Percentiles rank a stretch among this genome's conserved stretches.
phyloP scores from a whole-genome alignment of 2,797 vertebrate genomes.

The Paguma larvata region DNA sequence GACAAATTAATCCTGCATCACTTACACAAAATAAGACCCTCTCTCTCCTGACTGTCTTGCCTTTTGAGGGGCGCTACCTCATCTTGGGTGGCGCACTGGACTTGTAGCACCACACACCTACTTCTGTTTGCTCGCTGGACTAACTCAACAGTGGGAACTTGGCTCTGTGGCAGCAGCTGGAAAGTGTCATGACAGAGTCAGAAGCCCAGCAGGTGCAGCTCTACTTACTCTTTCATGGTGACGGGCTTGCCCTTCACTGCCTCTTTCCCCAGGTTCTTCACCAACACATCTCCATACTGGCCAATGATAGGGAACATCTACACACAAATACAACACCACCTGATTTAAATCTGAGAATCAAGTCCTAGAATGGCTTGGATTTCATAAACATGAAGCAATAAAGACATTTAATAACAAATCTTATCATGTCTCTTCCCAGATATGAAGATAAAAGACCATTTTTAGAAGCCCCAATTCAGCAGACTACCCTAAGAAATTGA shows the following conservation, averaged over 20 bases:
- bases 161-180: not conserved
- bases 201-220: not conserved
- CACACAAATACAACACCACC: not conserved
- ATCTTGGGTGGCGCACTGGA: not conserved
- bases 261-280: constrained; percentile 19
- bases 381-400: not conserved
- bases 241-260: constrained; percentile 79
- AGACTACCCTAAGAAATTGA: not conserved
- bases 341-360: not conserved
- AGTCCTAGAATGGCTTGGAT: not conserved
- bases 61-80: fast-evolving
- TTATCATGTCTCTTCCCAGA: not conserved
- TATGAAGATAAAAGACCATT: not conserved
- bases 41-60: not conserved
- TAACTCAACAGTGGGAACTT: not conserved
- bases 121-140: not conserved
- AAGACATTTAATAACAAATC: not conserved
- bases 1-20: not conserved
- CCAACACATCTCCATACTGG: not conserved
- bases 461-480: not conserved
- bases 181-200: not conserved
- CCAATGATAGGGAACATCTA: constrained; percentile 66
- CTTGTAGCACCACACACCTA: not conserved
- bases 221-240: constrained; percentile 62
- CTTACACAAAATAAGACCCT: not conserved